Percentiles rank a stretch among this genome's conserved stretches.
These are phyloP conservation scores for Lamellibrachia columna DNA, from an alignment of 2,888 invertebrate species.

Conservation along the genomic window DNA sequence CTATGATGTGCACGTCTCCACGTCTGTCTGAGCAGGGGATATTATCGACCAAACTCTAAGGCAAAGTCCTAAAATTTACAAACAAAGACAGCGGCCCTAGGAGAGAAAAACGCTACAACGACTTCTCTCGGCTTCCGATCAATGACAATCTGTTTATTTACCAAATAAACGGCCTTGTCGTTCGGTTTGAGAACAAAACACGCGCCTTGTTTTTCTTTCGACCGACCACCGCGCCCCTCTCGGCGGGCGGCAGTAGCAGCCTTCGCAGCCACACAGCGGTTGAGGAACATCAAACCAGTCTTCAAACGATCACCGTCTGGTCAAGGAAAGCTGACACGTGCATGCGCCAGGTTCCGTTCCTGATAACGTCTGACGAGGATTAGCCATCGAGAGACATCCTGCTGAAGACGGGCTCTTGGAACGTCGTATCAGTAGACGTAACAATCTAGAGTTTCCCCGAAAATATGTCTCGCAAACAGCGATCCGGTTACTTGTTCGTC, in stretches of 20 bases:
- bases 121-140: not conserved
- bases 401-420: not conserved
- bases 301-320: conserved; percentile 3
- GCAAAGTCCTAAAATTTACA: not conserved
- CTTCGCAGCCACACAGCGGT: not conserved
- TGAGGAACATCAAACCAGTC: not conserved
- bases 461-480: not conserved
- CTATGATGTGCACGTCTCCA: not conserved
- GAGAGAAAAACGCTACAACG: not conserved
- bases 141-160: not conserved
- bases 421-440: not conserved
- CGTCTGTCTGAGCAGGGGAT: not conserved
- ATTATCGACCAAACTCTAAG: not conserved
- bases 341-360: not conserved
- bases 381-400: conserved; percentile 6
- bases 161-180: not conserved
- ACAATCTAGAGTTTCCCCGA: not conserved
- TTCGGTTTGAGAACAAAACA: not conserved
- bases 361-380: not conserved
- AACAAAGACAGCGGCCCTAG: not conserved
- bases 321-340: not conserved
- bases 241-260: not conserved
- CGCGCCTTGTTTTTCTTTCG: not conserved
- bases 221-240: not conserved
- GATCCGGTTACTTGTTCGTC: not conserved